Evolutionary conservation across 2,113 vertebrate species (phyloP).

Genomic region (Castor canadensis): DNA sequence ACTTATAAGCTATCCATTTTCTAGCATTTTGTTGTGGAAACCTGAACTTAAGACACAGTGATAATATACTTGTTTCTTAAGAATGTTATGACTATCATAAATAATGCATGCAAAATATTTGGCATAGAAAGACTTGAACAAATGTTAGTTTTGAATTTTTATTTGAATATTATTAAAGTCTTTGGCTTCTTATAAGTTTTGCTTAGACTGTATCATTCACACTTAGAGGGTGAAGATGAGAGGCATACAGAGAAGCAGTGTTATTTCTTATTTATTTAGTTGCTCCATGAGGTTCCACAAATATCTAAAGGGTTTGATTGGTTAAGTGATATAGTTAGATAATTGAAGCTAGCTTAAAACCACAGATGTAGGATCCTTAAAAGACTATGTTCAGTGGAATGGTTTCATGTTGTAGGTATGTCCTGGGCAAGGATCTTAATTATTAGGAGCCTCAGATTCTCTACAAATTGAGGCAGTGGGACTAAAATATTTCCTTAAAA

Average conservation of each 20-base stretch:
- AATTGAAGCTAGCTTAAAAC: not conserved
- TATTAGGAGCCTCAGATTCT: not conserved
- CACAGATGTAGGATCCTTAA: not conserved
- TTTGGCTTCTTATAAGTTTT: not conserved
- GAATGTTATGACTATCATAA: not conserved
- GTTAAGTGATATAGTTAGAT: not conserved
- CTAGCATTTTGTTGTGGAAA: not conserved
- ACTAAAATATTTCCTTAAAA: not conserved
- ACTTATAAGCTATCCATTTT: not conserved
- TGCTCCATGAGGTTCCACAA: not conserved
- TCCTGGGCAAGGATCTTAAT: not conserved
- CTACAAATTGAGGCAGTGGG: not conserved
- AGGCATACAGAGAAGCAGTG: not conserved
- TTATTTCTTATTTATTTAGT: not conserved
- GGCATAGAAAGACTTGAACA: not conserved
- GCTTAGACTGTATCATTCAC: not conserved
- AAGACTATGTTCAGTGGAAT: not conserved
- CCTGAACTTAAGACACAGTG: not conserved
- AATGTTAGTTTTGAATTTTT: not conserved
- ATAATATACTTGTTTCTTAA: not conserved
- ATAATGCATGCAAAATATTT: not conserved
- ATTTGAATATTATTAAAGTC: not conserved
- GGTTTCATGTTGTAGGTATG: not conserved
- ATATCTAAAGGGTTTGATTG: not conserved
- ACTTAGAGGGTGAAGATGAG: not conserved